Evolutionary conservation across 2,113 vertebrate genomes (phyloP).

Genomic region (Gavialis gangeticus): DNA sequence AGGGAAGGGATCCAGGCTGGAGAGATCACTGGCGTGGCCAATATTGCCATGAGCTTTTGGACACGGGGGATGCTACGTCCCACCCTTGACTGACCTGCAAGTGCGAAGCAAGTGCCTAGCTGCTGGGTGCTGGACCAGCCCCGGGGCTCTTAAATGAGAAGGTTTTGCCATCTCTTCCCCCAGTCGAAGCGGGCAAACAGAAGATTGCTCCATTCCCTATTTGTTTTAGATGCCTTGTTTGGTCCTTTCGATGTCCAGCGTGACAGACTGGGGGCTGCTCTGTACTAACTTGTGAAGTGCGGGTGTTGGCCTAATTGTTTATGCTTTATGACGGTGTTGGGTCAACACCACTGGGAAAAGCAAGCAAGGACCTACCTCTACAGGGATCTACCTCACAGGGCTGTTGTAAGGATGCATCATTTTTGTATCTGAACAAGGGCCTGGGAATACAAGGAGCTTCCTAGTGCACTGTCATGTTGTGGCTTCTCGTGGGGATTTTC

Average conservation of each 20-base stretch:
- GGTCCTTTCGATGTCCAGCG: too few species aligned
- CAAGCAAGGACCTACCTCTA: background rate
- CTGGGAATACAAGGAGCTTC: background rate
- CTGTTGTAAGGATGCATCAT: background rate
- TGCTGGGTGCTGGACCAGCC: too few species aligned
- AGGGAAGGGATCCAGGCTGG: background rate
- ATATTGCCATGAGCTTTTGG: background rate
- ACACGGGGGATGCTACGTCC: too few species aligned
- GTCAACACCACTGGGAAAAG: too few species aligned
- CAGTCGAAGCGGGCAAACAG: slow-evolving; percentile 3
- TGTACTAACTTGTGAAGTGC: too few species aligned
- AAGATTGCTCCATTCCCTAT: too few species aligned
- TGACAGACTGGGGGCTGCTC: too few species aligned
- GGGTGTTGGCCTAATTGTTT: too few species aligned
- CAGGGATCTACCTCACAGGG: background rate
- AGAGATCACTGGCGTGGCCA: slow-evolving; percentile 10
- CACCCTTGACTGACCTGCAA: too few species aligned
- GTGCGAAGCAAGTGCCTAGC: too few species aligned
- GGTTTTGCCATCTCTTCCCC: background rate
- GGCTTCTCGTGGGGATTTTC: background rate
- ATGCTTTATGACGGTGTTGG: too few species aligned
- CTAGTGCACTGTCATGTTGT: background rate
- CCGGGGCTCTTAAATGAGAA: background rate
- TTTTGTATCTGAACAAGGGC: background rate
- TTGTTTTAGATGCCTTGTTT: too few species aligned